A percentile compares a stretch with the other conserved stretches of the same genome.
phyloP scores from a whole-genome alignment of 2,797 vertebrate species.

The Sebastes steindachneri region DNA sequence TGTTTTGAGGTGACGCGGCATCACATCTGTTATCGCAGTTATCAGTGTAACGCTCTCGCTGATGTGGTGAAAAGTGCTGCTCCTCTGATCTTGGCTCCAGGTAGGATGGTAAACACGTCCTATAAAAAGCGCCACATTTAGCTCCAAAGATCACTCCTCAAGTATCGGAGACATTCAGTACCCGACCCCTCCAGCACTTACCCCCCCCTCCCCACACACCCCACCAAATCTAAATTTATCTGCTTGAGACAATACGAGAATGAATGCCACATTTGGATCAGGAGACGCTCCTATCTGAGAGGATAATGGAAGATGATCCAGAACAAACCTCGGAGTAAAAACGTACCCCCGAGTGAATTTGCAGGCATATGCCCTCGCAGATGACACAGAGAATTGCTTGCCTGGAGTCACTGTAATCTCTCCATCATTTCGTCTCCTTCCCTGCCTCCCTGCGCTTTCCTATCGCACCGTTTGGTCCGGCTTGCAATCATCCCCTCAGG shows the following conservation, averaged over 20 bases:
- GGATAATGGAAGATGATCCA: conserved; percentile 64
- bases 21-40: conserved; percentile 35
- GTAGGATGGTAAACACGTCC: conserved; percentile 53
- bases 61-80: conserved; percentile 54
- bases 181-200: conserved; percentile 13
- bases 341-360: conserved; percentile 47
- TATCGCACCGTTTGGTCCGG: conserved; percentile 58
- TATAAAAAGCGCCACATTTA: conserved; percentile 62
- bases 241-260: conserved; percentile 45
- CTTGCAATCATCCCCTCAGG: conserved; percentile 76
- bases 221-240: conserved; percentile 53
- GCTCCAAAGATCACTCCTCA: conserved; percentile 49
- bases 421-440: conserved; percentile 53
- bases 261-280: conserved; percentile 32
- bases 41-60: conserved; percentile 42
- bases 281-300: conserved; percentile 40
- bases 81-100: conserved; percentile 67
- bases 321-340: conserved; percentile 58
- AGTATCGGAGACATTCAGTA: conserved; percentile 44
- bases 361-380: conserved; percentile 48
- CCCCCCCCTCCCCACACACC: background rate
- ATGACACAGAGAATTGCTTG: conserved; percentile 66
- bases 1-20: conserved; percentile 12
- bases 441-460: conserved; percentile 38
- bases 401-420: conserved; percentile 66